These are phyloP conservation scores for Temnothorax unifasciatus DNA, from an alignment of 2,888 invertebrate genomes.

Conservation along the genomic window DNA sequence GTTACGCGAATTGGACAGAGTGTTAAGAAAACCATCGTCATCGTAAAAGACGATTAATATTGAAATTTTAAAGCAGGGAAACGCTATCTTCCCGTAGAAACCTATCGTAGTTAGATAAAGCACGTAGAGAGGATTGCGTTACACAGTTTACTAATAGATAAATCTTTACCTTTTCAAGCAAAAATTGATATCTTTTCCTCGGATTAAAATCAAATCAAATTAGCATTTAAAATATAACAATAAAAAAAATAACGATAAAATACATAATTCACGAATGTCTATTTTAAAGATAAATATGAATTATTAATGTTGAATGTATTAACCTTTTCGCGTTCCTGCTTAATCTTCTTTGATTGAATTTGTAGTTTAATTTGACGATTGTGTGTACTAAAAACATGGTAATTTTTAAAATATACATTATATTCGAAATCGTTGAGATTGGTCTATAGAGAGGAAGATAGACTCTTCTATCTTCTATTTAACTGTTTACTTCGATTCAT, in stretches of 20 bases:
- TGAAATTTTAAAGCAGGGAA: not conserved
- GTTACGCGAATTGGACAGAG: not conserved
- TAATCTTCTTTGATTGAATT: slow-evolving; percentile 6
- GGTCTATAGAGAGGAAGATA: not conserved
- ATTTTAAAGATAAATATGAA: not conserved
- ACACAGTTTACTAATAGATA: slow-evolving; percentile 49
- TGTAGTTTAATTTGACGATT: not conserved
- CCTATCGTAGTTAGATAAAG: slow-evolving; percentile 62
- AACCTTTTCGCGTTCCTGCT: not conserved
- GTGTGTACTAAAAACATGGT: not conserved
- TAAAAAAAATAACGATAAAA: slow-evolving; percentile 1
- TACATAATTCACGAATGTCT: not conserved
- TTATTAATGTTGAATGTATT: not conserved
- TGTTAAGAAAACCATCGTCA: slow-evolving; percentile 5
- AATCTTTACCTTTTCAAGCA: not conserved
- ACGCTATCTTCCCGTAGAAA: slow-evolving; percentile 42
- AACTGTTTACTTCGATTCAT: slow-evolving; percentile 17
- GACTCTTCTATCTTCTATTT: not conserved
- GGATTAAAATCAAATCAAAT: not conserved
- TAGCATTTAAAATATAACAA: not conserved
- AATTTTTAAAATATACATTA: not conserved
- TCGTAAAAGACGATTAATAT: not conserved
- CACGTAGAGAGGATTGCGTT: slow-evolving; percentile 66
- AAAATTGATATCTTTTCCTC: slow-evolving; percentile 1
- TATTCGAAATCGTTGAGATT: not conserved